phyloP scores from a whole-genome alignment of 2,113 vertebrate genomes.

The Cyprichromis sp. region DNA sequence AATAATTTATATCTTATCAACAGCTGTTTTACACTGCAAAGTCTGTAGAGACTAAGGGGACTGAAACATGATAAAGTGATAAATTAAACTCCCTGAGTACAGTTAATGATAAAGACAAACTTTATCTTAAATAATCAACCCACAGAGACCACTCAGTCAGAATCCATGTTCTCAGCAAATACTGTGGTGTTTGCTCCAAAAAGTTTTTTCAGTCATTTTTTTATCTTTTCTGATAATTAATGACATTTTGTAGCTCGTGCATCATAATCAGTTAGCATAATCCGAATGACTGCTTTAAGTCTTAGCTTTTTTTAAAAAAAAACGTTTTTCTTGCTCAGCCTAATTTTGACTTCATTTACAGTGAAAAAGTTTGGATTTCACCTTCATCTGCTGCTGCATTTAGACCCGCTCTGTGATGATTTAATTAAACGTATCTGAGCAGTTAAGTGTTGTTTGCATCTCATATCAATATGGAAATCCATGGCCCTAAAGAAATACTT shows the following conservation, averaged over 20 bases:
- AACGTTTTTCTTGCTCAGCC: background rate
- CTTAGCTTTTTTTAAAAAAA: background rate
- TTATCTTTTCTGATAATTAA: background rate
- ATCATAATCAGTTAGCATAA: background rate
- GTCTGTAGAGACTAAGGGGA: background rate
- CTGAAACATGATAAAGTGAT: background rate
- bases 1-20: background rate
- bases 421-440: background rate
- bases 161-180: background rate
- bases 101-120: background rate
- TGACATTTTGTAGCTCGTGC: background rate
- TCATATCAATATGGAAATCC: background rate
- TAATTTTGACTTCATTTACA: background rate
- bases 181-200: background rate
- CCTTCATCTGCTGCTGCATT: background rate
- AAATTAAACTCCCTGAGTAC: background rate
- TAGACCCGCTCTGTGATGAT: background rate
- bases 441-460: background rate
- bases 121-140: background rate
- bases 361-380: background rate
- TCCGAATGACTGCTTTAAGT: background rate
- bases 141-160: background rate
- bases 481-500: background rate
- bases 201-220: background rate
- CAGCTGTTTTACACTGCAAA: background rate